These are phyloP conservation scores for Reinhardtius hippoglossoides DNA, from an alignment of 2,113 vertebrate species.

Conservation along the genomic window DNA sequence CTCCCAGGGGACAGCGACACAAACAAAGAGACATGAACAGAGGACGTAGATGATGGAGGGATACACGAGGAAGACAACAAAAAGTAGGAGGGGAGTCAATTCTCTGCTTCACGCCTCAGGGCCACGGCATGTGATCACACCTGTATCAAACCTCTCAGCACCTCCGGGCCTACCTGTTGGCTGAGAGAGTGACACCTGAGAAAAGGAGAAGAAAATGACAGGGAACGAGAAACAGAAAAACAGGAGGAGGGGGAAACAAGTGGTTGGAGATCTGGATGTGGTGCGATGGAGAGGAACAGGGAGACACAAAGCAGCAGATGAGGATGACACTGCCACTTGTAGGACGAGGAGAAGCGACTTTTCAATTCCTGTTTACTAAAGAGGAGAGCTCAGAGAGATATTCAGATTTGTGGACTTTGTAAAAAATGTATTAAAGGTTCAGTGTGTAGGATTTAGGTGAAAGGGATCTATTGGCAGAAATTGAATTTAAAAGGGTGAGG, in stretches of 20 bases:
- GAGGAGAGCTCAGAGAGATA: too few relatives aligned
- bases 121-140: conserved; percentile 44
- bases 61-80: neutral
- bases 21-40: conserved; percentile 25
- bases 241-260: neutral
- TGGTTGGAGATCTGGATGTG: too few relatives aligned
- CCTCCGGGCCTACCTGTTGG: conserved; percentile 51
- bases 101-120: conserved; percentile 39
- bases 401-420: too few relatives aligned
- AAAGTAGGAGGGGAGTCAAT: conserved; percentile 28
- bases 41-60: neutral
- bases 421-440: too few relatives aligned
- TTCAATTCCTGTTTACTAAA: too few relatives aligned
- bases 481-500: too few relatives aligned
- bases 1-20: conserved; percentile 27
- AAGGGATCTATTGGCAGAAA: too few relatives aligned
- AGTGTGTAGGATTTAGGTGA: too few relatives aligned
- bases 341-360: too few relatives aligned
- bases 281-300: too few relatives aligned
- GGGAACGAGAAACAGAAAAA: neutral
- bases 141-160: conserved; percentile 61
- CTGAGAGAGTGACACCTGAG: conserved; percentile 27
- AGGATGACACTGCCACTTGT: too few relatives aligned
- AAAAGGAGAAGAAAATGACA: conserved; percentile 6
- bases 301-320: too few relatives aligned